Base-by-base conservation (phyloP, 2,888 invertebrate genomes). In the Cantharis rustica region DNA sequence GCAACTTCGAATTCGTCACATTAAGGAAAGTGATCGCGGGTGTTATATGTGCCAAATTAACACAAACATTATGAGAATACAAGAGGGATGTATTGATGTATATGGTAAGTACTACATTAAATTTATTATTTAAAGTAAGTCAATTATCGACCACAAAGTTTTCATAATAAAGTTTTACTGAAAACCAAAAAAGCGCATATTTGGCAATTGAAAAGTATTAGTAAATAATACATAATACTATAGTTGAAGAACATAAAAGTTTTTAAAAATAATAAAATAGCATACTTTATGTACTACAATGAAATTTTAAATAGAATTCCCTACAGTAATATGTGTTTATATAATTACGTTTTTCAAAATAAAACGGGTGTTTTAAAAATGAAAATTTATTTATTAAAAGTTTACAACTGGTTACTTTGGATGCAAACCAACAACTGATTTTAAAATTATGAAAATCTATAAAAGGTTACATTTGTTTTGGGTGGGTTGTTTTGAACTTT, bases 1-100 rank as follows among this genome's bases (percentile, higher is more conserved):
- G 96, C 95, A 95, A 87, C 90, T 96, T 76, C 93, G 95, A 87
- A 95, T 96, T 85, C 91, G 94, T 77, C 95, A 95, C 79, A 90
- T 96, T 72, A 91, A 94, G 80, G 95, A 95, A 84, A 91, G 93
- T 63, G 96, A 96, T 88, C 91, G 94, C 68, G 96, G 95, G 78
- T 96, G 96, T 87, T 96, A 96, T 89, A 95, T 96, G 95, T 96
- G 96, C 86, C 96, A 96, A 90, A 95, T 96, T 85, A 96, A 96
- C 89, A 96, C 96, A 1, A 94, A 93, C 78, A 92, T 93, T 73
- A 95, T 96, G 95, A 95, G 93, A 89, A 95, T 95, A 86, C 95
- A 95, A 89, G 91, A 95, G 74, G 96, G 96, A 10, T 96, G 96
- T 86, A 92, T 96, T 76, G 96, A 96, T 86, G 96, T 96, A 15